Conservation (phyloP, 2,113 vertebrate species). For the Eptesicus fuscus region DNA sequence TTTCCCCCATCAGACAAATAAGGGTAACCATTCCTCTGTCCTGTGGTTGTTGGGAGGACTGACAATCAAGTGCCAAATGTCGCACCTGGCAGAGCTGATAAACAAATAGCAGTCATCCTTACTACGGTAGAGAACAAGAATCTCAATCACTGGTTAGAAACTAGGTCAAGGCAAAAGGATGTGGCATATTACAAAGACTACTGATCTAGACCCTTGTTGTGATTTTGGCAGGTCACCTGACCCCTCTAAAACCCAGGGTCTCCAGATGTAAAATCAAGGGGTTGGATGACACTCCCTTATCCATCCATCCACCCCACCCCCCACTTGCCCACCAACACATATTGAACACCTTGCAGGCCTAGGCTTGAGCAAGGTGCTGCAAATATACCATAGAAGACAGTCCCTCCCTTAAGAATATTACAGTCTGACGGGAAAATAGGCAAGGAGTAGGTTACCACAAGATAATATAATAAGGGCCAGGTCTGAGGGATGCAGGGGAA, state of each 20-base stretch:
- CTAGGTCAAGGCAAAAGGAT: background rate
- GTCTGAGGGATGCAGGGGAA: background rate
- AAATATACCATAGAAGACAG: background rate
- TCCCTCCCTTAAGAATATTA: background rate
- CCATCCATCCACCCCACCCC: too few relatives aligned
- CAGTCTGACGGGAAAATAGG: background rate
- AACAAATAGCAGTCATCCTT: background rate
- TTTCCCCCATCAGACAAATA: background rate
- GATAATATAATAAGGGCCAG: background rate
- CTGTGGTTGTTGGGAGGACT: background rate
- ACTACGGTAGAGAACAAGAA: background rate
- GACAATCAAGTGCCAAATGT: background rate
- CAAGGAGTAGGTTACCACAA: background rate
- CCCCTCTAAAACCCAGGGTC: background rate
- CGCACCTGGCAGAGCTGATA: background rate
- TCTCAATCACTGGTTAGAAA: background rate
- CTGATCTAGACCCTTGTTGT: background rate
- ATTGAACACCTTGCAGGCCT: background rate
- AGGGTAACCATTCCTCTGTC: background rate
- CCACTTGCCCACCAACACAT: background rate
- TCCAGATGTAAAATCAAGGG: background rate
- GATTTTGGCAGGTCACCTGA: background rate
- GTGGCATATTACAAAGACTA: background rate
- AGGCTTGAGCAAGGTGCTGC: background rate
- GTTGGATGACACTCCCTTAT: background rate